A percentile compares a stretch with the other conserved stretches of the same genome.
Evolutionary conservation across 2,888 invertebrate genomes (phyloP).

Genomic region (Drosophila histrio): DNA sequence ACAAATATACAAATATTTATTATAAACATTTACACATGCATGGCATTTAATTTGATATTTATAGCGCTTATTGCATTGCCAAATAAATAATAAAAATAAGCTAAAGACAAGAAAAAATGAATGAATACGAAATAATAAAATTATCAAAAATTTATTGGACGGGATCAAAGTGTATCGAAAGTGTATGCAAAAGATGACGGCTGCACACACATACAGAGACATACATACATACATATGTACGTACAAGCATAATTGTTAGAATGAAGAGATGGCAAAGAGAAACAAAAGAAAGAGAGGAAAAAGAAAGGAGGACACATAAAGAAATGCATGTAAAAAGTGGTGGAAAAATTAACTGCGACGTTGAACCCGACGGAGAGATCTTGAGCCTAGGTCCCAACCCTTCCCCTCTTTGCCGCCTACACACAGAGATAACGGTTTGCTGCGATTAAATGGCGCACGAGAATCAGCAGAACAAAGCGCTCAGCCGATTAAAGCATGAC

Average conservation of each 20-base stretch:
- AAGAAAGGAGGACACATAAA: background rate
- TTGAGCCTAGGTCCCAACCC: background rate
- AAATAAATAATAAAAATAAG: constrained; percentile 47
- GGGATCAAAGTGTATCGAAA: constrained; percentile 82
- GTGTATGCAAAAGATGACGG: constrained; percentile 54
- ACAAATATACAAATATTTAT: constrained; percentile 28
- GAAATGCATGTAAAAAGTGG: constrained; percentile 19
- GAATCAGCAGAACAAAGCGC: constrained; percentile 37
- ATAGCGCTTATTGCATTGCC: constrained; percentile 78
- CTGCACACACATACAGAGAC: constrained; percentile 23
- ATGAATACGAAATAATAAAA: constrained; percentile 65
- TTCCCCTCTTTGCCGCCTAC: constrained; percentile 29
- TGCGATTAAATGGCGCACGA: constrained; percentile 60
- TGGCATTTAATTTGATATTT: constrained; percentile 71
- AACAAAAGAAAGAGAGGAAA: constrained; percentile 2
- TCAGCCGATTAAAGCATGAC: constrained; percentile 54
- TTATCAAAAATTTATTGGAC: constrained; percentile 74
- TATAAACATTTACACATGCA: constrained; percentile 49
- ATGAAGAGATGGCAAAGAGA: constrained; percentile 13
- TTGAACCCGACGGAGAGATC: constrained; percentile 39
- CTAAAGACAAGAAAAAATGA: constrained; percentile 47
- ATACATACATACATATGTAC: background rate
- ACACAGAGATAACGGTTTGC: constrained; percentile 62
- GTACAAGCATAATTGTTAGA: background rate
- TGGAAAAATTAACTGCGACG: constrained; percentile 52